Evolutionary conservation across 2,113 vertebrate species (phyloP).

Genomic region (Tympanuchus pallidicinctus): DNA sequence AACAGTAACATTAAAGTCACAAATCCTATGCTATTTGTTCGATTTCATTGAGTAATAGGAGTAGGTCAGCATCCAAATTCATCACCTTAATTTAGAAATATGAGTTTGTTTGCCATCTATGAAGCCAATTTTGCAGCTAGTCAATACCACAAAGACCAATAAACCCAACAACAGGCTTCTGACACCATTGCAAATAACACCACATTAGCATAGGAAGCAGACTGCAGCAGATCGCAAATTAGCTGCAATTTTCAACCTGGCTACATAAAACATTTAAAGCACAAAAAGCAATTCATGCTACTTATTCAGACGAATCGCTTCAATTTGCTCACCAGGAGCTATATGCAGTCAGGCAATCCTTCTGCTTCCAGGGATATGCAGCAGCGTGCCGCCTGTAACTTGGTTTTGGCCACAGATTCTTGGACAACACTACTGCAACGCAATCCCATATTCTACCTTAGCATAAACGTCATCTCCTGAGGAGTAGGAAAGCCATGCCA

Average conservation of each 20-base stretch:
- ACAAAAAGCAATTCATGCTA: slow-evolving; percentile 1
- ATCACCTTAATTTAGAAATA: neutral
- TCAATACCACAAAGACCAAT: slow-evolving; percentile 40
- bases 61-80: neutral
- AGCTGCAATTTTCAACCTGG: neutral
- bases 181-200: neutral
- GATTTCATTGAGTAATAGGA: neutral
- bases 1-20: neutral
- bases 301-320: neutral
- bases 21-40: neutral
- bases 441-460: slow-evolving; percentile 41
- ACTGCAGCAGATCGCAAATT: slow-evolving; percentile 6
- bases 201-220: slow-evolving; percentile 37
- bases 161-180: neutral
- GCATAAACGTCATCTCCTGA: neutral
- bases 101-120: neutral
- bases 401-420: neutral
- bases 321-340: neutral
- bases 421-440: neutral
- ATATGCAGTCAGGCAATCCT: neutral
- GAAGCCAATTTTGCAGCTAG: neutral
- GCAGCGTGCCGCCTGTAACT: neutral
- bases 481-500: neutral
- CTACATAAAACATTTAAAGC: neutral
- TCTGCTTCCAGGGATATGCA: neutral